A percentile compares a stretch with the other conserved stretches of the same genome.
Evolutionary conservation across 2,797 vertebrate genomes (phyloP).

Genomic region (Melanogrammus aeglefinus): DNA sequence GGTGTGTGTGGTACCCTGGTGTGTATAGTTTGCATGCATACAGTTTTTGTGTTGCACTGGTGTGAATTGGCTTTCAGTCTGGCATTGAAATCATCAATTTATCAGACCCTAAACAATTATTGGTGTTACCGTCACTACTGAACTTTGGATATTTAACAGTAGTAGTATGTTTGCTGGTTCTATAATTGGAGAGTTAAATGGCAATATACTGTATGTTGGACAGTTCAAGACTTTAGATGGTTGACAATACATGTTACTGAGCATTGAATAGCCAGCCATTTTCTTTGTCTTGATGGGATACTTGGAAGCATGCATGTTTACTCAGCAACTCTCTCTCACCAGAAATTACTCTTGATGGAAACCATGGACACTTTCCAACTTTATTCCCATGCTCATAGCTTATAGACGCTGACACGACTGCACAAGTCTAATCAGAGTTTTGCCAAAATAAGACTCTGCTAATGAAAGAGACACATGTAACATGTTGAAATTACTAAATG

Average conservation of each 20-base stretch:
- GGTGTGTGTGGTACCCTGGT: too few species aligned
- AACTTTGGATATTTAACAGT: not conserved
- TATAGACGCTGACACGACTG: constrained; percentile 49
- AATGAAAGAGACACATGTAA: constrained; percentile 21
- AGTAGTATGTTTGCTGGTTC: too few species aligned
- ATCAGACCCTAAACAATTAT: not conserved
- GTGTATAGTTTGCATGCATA: too few species aligned
- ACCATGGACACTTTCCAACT: constrained; percentile 69
- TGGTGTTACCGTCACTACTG: not conserved
- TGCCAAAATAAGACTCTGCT: constrained; percentile 32
- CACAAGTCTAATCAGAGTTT: constrained; percentile 42
- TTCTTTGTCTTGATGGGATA: constrained; percentile 57
- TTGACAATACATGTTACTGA: not conserved
- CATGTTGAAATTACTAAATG: not conserved
- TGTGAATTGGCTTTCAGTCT: not conserved
- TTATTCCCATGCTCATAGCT: constrained; percentile 30
- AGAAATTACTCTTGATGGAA: constrained; percentile 74
- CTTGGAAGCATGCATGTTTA: constrained; percentile 63
- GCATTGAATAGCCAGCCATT: constrained; percentile 54
- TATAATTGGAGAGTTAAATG: not conserved
- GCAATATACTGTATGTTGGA: not conserved
- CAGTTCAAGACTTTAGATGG: not conserved
- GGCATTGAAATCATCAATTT: not conserved
- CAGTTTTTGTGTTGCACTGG: not conserved
- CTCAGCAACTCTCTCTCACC: constrained; percentile 69